Percentiles rank a stretch among this genome's conserved stretches.
Conservation (phyloP, 2,113 vertebrate genomes). For the Lamprotornis superbus region DNA sequence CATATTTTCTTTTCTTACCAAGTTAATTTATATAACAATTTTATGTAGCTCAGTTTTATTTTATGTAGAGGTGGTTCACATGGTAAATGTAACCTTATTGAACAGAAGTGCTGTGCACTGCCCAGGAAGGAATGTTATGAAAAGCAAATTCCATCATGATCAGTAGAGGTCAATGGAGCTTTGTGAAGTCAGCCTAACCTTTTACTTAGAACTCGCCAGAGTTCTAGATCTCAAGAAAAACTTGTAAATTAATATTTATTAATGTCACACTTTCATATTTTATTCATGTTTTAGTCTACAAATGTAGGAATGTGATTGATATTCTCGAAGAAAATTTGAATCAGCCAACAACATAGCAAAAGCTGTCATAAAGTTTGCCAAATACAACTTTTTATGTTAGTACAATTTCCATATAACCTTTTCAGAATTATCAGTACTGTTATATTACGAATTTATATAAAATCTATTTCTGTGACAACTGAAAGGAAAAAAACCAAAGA, state of each 20-base stretch:
- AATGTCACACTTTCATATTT: constrained; percentile 17
- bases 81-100: neutral
- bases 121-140: neutral
- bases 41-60: neutral
- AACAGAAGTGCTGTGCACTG: neutral
- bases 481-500: neutral
- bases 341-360: neutral
- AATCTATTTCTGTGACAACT: constrained; percentile 17
- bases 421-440: constrained; percentile 37
- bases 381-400: constrained; percentile 16
- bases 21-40: neutral
- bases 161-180: neutral
- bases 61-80: neutral
- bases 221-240: neutral
- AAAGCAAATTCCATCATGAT: neutral
- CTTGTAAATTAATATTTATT: constrained; percentile 44
- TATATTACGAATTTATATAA: constrained; percentile 15
- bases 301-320: neutral
- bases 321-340: constrained; percentile 33
- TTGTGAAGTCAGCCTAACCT: neutral
- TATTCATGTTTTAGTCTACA: constrained; percentile 12
- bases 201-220: neutral
- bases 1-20: neutral
- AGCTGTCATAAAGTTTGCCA: constrained; percentile 4
- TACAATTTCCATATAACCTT: constrained; percentile 51